Base-by-base conservation (phyloP, 2,888 invertebrate genomes). In the Proisotoma minuta region DNA sequence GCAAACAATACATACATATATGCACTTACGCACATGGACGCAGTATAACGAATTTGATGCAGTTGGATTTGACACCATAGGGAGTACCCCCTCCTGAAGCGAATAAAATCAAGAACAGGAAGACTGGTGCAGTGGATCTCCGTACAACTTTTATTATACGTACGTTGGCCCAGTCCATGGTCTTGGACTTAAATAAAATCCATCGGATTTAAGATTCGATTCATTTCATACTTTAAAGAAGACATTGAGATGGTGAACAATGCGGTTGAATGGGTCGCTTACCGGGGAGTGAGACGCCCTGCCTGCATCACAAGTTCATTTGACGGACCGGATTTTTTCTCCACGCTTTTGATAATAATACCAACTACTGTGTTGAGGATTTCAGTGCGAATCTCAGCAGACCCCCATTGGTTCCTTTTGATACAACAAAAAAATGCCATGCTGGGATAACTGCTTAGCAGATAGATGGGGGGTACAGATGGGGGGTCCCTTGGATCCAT, bases 81-180 rank as follows among this genome's bases (percentile, higher is more conserved):
- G 72, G 69, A 65, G 64, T 56, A 63, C 70, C 73, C 73, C 73
- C 73, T 71, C 69, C 69, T 40, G 66, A 72, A 72, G 73, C 73
- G 73, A 73, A 72, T 73, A 73, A 73, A 73, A 73, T 73, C 72
- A 73, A 73, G 69, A 71, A 70, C 70, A 71, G 73, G 71, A 73
- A 68, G 69, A 66, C 62, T 24, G n/a, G n/a, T n/a, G 26, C 15
- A 34, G 34, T 39, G 5, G 3, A 20, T 23, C 18, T 4, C 49
- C 23, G 22, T 24, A 49, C 23, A 8, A 10, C 47, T 47, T 47
- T 5, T 47, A 18, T 8, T 10, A 10, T 47, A 18, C 5, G n/a
- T 47, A 5, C 12, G n/a, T 47, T 47, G 5, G 47, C 5, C 23
- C 22, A 22, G 49, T 24, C 18, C 23, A 22, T 49, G 23, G 49